Percentiles rank a stretch among this genome's conserved stretches.
Evolutionary conservation across 1,140 invertebrate species (phyloP).

Genomic region (Cherax quadricarinatus): DNA sequence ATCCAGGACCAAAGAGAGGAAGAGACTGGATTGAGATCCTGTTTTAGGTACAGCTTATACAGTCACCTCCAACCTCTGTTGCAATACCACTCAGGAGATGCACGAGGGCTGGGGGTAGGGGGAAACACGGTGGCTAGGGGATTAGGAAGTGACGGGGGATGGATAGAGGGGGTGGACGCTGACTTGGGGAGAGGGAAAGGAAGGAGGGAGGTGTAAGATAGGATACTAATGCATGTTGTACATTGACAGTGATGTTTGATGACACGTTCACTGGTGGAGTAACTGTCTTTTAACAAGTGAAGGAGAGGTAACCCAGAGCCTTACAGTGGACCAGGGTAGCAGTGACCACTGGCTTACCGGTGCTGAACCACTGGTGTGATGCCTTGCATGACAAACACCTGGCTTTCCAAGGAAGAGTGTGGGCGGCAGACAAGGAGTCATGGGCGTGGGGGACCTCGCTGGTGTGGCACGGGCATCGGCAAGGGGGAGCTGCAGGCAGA

Average conservation of each 20-base stretch:
- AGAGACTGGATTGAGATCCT: too few species aligned
- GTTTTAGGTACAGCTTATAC: too few species aligned
- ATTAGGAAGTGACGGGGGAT: background rate
- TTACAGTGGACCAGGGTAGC: too few species aligned
- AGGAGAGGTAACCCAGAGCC: too few species aligned
- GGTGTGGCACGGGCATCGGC: background rate
- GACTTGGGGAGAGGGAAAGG: background rate
- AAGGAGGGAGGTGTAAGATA: background rate
- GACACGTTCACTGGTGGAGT: too few species aligned
- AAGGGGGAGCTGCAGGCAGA: background rate
- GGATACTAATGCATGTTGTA: too few species aligned
- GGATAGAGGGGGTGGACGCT: background rate
- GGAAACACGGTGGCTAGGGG: background rate
- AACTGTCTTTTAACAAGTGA: too few species aligned
- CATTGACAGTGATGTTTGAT: too few species aligned
- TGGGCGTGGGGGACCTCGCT: background rate
- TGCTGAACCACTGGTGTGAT: background rate
- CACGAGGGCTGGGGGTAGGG: background rate
- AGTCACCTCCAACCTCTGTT: too few species aligned
- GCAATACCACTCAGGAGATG: background rate
- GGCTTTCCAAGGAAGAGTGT: background rate
- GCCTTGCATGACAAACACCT: background rate
- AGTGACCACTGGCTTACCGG: too few species aligned
- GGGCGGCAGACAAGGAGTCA: background rate
- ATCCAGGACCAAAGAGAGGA: too few species aligned